These are phyloP conservation scores for human DNA, from an alignment of 2,113 vertebrate genomes.

Conservation along the genomic window GRCh38 chr4:11085001-11085500, in stretches of 20 bases:
- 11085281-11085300: background rate
- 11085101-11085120: background rate
- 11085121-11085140: slow-evolving; percentile 41
- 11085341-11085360: background rate
- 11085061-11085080: background rate
- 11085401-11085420: background rate
- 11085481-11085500: slow-evolving; percentile 70
- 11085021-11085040: too few relatives aligned
- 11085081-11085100: background rate
- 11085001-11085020: background rate
- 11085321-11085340: background rate
- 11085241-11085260: slow-evolving; percentile 1
- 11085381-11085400: background rate
- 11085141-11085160: background rate
- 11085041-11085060: background rate
- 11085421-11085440: background rate
- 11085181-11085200: slow-evolving; percentile 65
- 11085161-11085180: background rate
- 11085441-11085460: slow-evolving; percentile 59
- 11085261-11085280: background rate
- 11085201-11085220: slow-evolving; percentile 40
- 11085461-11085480: slow-evolving; percentile 67
- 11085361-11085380: background rate
- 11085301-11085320: background rate
- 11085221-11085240: slow-evolving; percentile 19